phyloP scores from a whole-genome alignment of 2,888 invertebrate species.

The Agrochola lota region DNA sequence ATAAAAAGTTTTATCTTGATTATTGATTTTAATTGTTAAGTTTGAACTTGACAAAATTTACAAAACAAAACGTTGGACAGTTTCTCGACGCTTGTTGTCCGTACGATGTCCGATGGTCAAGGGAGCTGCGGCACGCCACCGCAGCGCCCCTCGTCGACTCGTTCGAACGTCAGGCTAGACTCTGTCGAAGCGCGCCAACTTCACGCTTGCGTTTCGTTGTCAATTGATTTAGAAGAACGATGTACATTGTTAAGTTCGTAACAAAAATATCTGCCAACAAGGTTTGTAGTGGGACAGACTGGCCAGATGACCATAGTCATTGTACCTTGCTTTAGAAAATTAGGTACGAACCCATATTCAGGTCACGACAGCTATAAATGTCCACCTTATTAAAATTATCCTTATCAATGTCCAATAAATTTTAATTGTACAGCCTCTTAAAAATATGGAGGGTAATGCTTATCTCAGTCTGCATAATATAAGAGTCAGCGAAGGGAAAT shows the following conservation, averaged over 20 bases:
- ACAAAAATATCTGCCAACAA: neutral
- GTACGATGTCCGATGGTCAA: too few relatives aligned
- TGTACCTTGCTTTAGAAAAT: neutral
- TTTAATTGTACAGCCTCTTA: constrained; percentile 42
- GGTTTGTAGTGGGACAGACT: neutral
- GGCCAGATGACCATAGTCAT: neutral
- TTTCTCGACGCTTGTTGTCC: too few relatives aligned
- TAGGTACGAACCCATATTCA: constrained; percentile 5
- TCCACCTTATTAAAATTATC: constrained; percentile 46
- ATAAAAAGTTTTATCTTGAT: too few relatives aligned
- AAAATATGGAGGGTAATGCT: constrained; percentile 58
- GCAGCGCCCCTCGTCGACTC: too few relatives aligned
- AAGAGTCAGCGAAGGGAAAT: constrained; percentile 54
- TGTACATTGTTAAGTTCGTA: neutral
- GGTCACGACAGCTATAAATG: constrained; percentile 27
- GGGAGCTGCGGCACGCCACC: too few relatives aligned
- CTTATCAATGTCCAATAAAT: constrained; percentile 53
- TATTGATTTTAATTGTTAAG: too few relatives aligned
- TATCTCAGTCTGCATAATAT: constrained; percentile 49
- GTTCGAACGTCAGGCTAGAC: too few relatives aligned
- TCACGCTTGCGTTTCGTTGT: too few relatives aligned
- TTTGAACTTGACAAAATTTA: too few relatives aligned
- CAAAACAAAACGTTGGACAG: too few relatives aligned
- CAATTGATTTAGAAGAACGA: too few relatives aligned
- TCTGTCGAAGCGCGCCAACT: too few relatives aligned